Base-by-base conservation (phyloP, 1,140 invertebrate species). In the Zaprionus ornatus region DNA sequence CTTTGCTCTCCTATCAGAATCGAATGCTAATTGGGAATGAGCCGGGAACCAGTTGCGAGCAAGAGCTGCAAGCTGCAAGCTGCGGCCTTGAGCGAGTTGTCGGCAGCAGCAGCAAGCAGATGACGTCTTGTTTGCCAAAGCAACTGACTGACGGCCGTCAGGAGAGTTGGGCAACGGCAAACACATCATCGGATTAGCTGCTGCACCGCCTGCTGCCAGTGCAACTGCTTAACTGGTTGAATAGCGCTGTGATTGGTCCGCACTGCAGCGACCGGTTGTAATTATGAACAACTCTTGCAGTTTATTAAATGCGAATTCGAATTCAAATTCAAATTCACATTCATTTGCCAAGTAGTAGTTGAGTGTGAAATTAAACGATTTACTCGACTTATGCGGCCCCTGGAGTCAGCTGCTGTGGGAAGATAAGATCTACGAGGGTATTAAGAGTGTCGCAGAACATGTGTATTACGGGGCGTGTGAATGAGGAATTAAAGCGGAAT, bases 271-370 rank as follows among this genome's bases (percentile, higher is more conserved):
- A 72, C 68, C 50, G 66, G 48, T 65, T 42, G 57, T 54, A 79
- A 82, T 86, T 83, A 74, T 71, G 54, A 66, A 48, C 68, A 72
- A 55, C 84, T 52, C 72, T 87, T 88, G 83, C 42, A 50, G 37
- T 84, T 77, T 83, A 82, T 82, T 87, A 80, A 86, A 74, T 69
- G 67, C 65, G 37, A 66, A 68, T 70, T 75, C 74, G 45, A 61
- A 74, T 74, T 67, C 62, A 57, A 77, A 88, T 80, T 80, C 69
- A 63, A 77, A 88, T 80, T 80, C 69, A 63, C 83, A 80, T 87
- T 80, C 75, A 77, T 87, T 80, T 74, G 74, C 35, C 60, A 65
- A 65, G 61, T 66, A 65, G 61, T 66, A 50, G 37, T 61, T 23
- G 59, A 61, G 62, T 45, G 68, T 60, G 65, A 77, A 74, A 71